Percentiles rank a stretch among this genome's conserved stretches.
phyloP scores from a whole-genome alignment of 1,140 invertebrate genomes.

The Caenorhabditis latens region DNA sequence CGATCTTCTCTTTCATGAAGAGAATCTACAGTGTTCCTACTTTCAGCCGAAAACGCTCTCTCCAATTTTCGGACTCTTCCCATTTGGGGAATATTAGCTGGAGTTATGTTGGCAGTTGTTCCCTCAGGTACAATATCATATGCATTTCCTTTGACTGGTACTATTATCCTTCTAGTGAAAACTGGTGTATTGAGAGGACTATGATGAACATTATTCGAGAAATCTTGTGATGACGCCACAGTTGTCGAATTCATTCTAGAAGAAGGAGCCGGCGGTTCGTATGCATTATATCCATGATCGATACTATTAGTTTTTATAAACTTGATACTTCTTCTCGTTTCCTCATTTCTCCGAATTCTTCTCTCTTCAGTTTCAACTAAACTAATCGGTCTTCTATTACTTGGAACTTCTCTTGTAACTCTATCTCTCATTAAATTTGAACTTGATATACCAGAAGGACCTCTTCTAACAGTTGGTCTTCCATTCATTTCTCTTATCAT shows the following conservation, averaged over 20 bases:
- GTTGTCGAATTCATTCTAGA: constrained; percentile 1
- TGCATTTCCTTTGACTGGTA: constrained; percentile 28
- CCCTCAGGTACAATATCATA: constrained; percentile 46
- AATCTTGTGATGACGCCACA: background rate
- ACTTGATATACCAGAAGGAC: constrained; percentile 22
- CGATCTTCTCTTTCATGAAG: constrained; percentile 44
- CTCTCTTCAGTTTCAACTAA: constrained; percentile 44
- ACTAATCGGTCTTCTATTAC: constrained; percentile 39
- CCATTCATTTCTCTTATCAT: constrained; percentile 45
- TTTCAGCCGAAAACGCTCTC: constrained; percentile 20
- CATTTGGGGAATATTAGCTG: constrained; percentile 44
- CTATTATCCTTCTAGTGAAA: constrained; percentile 14
- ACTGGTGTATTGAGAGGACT: constrained; percentile 21
- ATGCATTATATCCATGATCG: constrained; percentile 46
- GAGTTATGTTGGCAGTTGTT: constrained; percentile 27
- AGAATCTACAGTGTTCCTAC: constrained; percentile 52
- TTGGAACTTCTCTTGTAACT: constrained; percentile 37
- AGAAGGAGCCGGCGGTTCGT: constrained; percentile 17
- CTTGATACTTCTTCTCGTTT: constrained; percentile 37
- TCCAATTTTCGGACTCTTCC: constrained; percentile 48
- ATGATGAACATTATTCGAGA: constrained; percentile 21
- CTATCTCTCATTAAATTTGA: constrained; percentile 41
- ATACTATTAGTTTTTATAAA: constrained; percentile 44
- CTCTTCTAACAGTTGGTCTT: constrained; percentile 12
- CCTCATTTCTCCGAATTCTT: constrained; percentile 21